These are phyloP conservation scores for Dasysyrphus albostriatus DNA, from an alignment of 2,888 invertebrate species.

Conservation along the genomic window DNA sequence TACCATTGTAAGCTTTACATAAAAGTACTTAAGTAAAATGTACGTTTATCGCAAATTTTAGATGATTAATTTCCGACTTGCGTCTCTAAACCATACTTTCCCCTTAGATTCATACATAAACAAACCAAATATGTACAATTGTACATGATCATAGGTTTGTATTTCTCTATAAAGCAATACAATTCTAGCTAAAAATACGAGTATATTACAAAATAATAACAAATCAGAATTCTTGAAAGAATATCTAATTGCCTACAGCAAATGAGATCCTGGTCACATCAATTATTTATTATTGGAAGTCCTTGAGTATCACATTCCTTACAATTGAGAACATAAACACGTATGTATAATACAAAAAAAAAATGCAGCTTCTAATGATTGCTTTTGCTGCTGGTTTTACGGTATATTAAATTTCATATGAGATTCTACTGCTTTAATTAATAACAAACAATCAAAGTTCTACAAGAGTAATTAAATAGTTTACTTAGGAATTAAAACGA, in stretches of 20 bases:
- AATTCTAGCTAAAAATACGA: too few relatives aligned
- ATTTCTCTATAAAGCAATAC: too few relatives aligned
- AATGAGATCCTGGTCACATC: not conserved
- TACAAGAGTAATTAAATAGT: slow-evolving; percentile 18
- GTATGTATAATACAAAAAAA: not conserved
- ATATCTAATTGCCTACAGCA: not conserved
- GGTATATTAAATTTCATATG: slow-evolving; percentile 2
- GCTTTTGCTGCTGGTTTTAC: not conserved
- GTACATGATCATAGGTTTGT: too few relatives aligned
- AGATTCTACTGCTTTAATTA: slow-evolving; percentile 4
- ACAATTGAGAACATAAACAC: not conserved
- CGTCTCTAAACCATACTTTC: too few relatives aligned
- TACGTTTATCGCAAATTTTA: too few relatives aligned
- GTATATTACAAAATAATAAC: too few relatives aligned
- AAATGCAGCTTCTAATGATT: not conserved
- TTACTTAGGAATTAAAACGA: not conserved
- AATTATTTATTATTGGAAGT: not conserved
- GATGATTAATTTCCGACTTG: too few relatives aligned
- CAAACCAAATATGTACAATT: too few relatives aligned
- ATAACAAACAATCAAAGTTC: slow-evolving; percentile 17
- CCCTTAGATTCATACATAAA: too few relatives aligned
- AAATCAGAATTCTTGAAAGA: too few relatives aligned
- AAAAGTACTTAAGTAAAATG: too few relatives aligned
- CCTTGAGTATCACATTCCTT: not conserved
- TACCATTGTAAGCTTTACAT: too few relatives aligned